These are phyloP conservation scores for Cyanoramphus novaezelandiae DNA, from an alignment of 2,113 vertebrate species.

Conservation along the genomic window DNA sequence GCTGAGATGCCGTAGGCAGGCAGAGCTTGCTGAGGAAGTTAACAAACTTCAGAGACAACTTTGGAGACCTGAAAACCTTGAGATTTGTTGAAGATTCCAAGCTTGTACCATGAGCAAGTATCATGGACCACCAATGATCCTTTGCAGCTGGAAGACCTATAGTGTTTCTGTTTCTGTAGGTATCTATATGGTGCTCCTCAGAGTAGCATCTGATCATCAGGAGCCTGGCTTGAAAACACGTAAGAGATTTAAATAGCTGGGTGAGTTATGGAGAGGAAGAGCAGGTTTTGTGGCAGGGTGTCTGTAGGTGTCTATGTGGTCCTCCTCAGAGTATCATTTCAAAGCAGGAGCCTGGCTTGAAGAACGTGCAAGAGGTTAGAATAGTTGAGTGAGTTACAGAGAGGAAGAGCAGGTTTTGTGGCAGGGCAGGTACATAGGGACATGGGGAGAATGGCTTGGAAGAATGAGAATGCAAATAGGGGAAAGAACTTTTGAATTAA, in stretches of 20 bases:
- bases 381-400: background rate
- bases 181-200: background rate
- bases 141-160: background rate
- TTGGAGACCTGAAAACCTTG: background rate
- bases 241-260: background rate
- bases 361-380: background rate
- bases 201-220: background rate
- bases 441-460: background rate
- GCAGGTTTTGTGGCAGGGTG: background rate
- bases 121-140: background rate
- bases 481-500: background rate
- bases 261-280: background rate
- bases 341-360: background rate
- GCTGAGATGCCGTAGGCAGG: background rate
- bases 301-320: background rate
- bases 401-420: background rate
- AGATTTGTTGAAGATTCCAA: background rate
- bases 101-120: accelerated
- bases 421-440: background rate
- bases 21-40: background rate
- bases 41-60: background rate
- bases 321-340: background rate
- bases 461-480: background rate
- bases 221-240: background rate
- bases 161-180: background rate